Base-by-base conservation (phyloP, 2,888 invertebrate genomes). In the Hypsopygia costalis region DNA sequence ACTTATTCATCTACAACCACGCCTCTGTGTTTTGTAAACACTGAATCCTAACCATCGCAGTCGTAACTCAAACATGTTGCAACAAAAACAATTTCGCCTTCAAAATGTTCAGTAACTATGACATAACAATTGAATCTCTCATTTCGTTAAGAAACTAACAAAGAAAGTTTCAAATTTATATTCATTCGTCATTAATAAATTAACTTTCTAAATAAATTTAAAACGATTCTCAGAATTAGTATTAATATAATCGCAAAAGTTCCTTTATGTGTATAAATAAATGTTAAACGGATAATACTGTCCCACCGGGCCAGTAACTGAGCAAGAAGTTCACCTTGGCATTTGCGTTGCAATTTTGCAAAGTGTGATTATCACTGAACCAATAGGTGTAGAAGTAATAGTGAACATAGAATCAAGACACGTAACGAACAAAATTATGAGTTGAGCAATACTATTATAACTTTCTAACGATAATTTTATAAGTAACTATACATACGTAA, bases 241-340 rank as follows among this genome's bases (percentile, higher is more conserved):
- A 45, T 41, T 46, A 35, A 46, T 43, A 41, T 37, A 35, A 30
- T 40, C 40, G 21, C 7, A 25, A 16, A 21, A 6, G 12, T 12
- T 32, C 6, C 16, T 16, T 7, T 30, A 32, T 27, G n/a, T 33
- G 25, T 16, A 12, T 33, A 39, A 33, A 28, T 28, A 8, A 7
- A 22, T 34, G 51, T 52, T 49, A 52, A 55, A 54, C 59, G 52
- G 55, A 55, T 59, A 57, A 57, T 47, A 52, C 22, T 16, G 44
- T 61, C 66, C 55, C 49, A 52, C 55, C 47, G 57, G 57, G 57
- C 58, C 55, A 60, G 77, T 67, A 76, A 80, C 75, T 79, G 73
- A 69, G 51, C 59, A 64, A 70, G 69, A 55, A 45, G 82, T 71
- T 85, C 63, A 76, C 85, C 85, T 85, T 85, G 85, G 78, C 85